Evolutionary conservation across 1,140 invertebrate genomes (phyloP), one percentile per base, ranked within the genome.

Genomic region (Lordiphosa mommai): DNA sequence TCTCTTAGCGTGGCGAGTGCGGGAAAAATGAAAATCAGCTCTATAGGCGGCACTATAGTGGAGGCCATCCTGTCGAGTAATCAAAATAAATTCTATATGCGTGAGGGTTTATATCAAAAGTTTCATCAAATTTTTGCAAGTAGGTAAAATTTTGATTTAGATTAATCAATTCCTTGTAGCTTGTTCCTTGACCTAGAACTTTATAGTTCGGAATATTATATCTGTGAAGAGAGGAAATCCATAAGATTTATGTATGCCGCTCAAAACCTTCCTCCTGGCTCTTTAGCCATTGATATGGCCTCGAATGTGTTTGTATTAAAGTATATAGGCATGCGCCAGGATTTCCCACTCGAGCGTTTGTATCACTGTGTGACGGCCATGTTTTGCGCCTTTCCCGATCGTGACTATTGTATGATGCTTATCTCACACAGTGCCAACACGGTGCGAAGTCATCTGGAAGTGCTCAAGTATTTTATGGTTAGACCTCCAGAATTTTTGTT

Each of bases 371-470:
- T 88, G 12, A 36, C 44, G 0, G 57, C 69, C 30, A 76, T 70
- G 30, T 88, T 79, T 16, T 57, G 63, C 1, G 86, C 72, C 1
- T 86, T 65, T 69, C 85, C 86, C 0, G 61, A 88, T 7, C 64
- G 64, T 5, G 80, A 88, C 8, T 88, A 88, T 44, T 87, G 86
- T 46, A 41, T 88, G 2, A 58, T 88, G 53, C 16, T 47, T 0
- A 14, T 86, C 0, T 23, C 55, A 0, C 50, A 52, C 14, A 46
- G 14, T 0, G 0, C 7, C 7, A 48, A 38, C 1, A 9, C 29
- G 2, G 13, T 50, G 4, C 52, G 30, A 6, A 65, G 49, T 16
- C 38, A 59, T 8, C 0, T 20, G 2, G 72, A 82, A 27, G 46
- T 73, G 9, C 40, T 87, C 2, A 60, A 77, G 9, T 87, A 84